Percentiles rank a stretch among this genome's conserved stretches.
phyloP scores from a whole-genome alignment of 2,113 vertebrate genomes.

The Pterocles gutturalis region DNA sequence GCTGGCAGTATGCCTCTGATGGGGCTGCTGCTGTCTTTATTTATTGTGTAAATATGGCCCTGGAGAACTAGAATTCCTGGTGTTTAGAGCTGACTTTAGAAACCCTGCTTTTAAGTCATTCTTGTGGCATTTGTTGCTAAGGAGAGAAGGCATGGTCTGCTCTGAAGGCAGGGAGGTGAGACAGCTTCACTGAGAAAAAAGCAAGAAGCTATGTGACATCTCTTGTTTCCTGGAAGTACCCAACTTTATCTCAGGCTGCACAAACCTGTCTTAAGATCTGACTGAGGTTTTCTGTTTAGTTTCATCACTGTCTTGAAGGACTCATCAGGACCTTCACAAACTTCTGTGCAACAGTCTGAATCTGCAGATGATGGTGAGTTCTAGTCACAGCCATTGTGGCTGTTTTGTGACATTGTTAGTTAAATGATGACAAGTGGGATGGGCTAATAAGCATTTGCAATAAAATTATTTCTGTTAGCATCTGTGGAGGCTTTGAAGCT shows the following conservation, averaged over 20 bases:
- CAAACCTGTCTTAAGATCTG: neutral
- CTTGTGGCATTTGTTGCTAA: neutral
- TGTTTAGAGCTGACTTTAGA: neutral
- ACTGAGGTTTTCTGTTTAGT: conserved; percentile 40
- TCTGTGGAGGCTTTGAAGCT: neutral
- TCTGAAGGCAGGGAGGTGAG: neutral
- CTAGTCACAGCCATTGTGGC: neutral
- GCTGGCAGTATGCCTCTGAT: neutral
- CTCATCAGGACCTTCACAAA: neutral
- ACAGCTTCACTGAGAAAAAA: neutral
- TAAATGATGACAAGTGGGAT: neutral
- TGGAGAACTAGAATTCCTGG: neutral
- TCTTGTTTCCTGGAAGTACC: neutral
- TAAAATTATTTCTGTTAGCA: neutral
- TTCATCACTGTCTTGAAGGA: conserved; percentile 47
- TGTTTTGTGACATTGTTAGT: neutral
- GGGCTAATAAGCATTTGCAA: neutral
- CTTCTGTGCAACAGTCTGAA: neutral
- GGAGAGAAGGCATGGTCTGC: neutral
- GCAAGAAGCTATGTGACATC: too few relatives aligned
- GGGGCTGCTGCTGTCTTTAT: neutral
- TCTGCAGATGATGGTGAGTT: conserved; percentile 70
- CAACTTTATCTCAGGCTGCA: neutral
- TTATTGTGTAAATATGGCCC: neutral
- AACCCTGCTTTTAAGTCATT: neutral